These are phyloP conservation scores for Drepana falcataria DNA, from an alignment of 2,888 invertebrate species.

Conservation along the genomic window DNA sequence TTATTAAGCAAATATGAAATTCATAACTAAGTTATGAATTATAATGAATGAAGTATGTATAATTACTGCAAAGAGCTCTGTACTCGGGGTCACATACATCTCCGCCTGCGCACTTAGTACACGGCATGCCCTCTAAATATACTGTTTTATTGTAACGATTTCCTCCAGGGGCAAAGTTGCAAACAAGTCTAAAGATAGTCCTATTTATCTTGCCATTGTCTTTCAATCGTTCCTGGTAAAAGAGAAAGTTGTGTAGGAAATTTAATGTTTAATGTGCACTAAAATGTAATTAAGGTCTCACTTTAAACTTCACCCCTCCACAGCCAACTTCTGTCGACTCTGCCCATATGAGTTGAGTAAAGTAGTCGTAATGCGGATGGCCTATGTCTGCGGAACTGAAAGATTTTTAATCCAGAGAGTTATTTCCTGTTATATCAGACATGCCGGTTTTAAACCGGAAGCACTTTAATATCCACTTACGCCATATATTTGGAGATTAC, in stretches of 20 bases:
- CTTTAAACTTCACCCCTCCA: slow-evolving; percentile 60
- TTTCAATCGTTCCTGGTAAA: slow-evolving; percentile 36
- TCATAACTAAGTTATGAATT: not conserved
- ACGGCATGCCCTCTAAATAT: slow-evolving; percentile 48
- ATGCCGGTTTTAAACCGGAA: not conserved
- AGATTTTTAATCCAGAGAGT: slow-evolving; percentile 3
- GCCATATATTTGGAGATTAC: slow-evolving; percentile 39
- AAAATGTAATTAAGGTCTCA: slow-evolving; percentile 20
- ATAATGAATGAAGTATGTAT: not conserved
- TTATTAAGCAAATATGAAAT: not conserved
- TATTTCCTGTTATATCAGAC: no score
- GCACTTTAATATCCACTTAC: slow-evolving; percentile 32
- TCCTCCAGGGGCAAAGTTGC: slow-evolving; percentile 63
- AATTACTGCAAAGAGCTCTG: slow-evolving; percentile 50
- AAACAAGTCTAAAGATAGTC: slow-evolving; percentile 58
- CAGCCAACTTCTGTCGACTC: slow-evolving; percentile 56
- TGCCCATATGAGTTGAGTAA: slow-evolving; percentile 65
- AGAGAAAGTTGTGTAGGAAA: not conserved
- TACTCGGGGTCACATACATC: slow-evolving; percentile 39
- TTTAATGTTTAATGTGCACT: not conserved
- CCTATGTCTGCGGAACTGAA: slow-evolving; percentile 37
- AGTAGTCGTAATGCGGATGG: slow-evolving; percentile 54
- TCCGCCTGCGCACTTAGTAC: slow-evolving; percentile 43
- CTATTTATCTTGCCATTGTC: slow-evolving; percentile 29
- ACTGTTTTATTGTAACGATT: slow-evolving; percentile 43